These are phyloP conservation scores for Macropus fuliginosus DNA, from an alignment of 2,797 vertebrate species.

Conservation along the genomic window DNA sequence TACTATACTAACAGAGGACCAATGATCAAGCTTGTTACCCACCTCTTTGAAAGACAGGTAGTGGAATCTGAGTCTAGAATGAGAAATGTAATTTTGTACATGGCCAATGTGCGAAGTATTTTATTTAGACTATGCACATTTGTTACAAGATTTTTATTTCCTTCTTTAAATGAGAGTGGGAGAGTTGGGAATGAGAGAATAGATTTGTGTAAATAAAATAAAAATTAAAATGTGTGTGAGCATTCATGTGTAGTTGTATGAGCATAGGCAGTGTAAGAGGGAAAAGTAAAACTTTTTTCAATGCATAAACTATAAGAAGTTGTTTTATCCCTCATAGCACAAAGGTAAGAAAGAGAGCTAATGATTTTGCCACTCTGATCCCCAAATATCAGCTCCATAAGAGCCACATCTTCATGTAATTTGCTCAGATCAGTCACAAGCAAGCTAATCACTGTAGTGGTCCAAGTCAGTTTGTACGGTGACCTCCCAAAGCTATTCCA, in stretches of 20 bases:
- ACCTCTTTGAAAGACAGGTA: not conserved
- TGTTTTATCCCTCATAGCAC: not conserved
- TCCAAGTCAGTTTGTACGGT: not conserved
- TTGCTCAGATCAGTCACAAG: not conserved
- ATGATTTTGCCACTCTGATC: not conserved
- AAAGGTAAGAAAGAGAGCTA: not conserved
- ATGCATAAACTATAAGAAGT: not conserved
- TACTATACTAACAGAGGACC: not conserved
- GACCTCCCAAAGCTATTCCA: not conserved
- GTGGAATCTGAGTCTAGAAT: not conserved
- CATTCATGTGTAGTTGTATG: not conserved
- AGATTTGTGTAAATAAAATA: not conserved
- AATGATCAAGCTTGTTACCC: not conserved
- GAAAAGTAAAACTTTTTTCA: not conserved
- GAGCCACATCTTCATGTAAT: not conserved
- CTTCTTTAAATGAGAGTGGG: not conserved
- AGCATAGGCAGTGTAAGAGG: not conserved
- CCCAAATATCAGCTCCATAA: not conserved
- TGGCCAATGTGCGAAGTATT: not conserved
- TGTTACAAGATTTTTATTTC: not conserved
- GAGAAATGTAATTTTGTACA: not conserved
- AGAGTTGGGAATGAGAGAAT: not conserved
- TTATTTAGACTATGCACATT: not conserved
- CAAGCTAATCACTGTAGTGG: not conserved
- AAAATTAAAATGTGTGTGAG: not conserved